These are phyloP conservation scores for Heliconius hewitsoni DNA, from an alignment of 1,140 invertebrate species.

Conservation along the genomic window DNA sequence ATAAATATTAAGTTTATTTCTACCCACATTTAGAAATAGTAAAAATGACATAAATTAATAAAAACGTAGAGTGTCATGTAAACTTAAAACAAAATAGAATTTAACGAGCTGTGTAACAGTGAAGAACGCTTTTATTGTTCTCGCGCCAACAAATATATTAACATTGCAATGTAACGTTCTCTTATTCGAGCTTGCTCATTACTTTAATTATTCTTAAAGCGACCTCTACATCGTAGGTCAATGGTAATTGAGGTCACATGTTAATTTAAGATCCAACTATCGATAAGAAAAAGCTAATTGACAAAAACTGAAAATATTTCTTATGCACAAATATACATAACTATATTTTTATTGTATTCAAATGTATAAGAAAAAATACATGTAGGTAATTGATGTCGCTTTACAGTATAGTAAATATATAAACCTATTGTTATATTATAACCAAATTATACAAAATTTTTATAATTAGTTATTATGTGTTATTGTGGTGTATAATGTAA, in stretches of 20 bases:
- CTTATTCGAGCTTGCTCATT: slow-evolving; percentile 27
- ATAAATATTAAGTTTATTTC: too few relatives aligned
- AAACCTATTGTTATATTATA: too few relatives aligned
- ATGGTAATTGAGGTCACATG: slow-evolving; percentile 37
- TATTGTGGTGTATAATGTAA: too few relatives aligned
- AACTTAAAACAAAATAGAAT: slow-evolving; percentile 35
- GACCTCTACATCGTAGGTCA: slow-evolving; percentile 40
- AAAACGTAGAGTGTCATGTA: background rate
- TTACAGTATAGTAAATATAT: too few relatives aligned
- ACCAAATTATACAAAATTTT: too few relatives aligned
- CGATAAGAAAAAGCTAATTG: slow-evolving; percentile 32
- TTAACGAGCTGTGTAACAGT: slow-evolving; percentile 47
- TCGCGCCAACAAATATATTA: slow-evolving; percentile 51
- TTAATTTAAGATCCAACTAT: slow-evolving; percentile 35
- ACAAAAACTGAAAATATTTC: background rate
- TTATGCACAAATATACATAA: background rate
- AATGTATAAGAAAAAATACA: background rate
- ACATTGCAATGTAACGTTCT: slow-evolving; percentile 30
- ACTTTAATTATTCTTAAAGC: slow-evolving; percentile 32
- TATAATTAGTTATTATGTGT: too few relatives aligned
- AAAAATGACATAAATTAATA: background rate
- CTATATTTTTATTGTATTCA: background rate
- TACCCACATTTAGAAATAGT: too few relatives aligned
- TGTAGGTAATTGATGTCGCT: too few relatives aligned
- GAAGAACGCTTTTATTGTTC: slow-evolving; percentile 46